A percentile compares a stretch with the other conserved stretches of the same genome.
These are phyloP conservation scores for Drosophila orena DNA, from an alignment of 1,140 invertebrate species.

Conservation along the genomic window DNA sequence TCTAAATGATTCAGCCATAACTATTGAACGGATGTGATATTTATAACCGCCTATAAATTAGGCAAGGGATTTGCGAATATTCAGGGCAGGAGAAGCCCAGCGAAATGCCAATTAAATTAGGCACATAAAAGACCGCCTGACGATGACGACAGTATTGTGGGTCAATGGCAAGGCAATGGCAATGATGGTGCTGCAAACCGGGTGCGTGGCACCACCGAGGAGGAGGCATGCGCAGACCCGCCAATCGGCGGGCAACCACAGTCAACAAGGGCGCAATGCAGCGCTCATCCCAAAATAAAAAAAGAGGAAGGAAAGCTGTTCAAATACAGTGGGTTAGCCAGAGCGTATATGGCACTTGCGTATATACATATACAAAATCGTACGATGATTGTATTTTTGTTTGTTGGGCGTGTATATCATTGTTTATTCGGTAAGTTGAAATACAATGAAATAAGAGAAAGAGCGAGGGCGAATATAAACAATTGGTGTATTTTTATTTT, in stretches of 20 bases:
- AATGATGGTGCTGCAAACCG: slow-evolving; percentile 7
- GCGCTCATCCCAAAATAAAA: neutral
- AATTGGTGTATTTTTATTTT: slow-evolving; percentile 36
- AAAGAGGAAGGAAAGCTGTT: neutral
- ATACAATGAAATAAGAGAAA: neutral
- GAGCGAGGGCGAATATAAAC: slow-evolving; percentile 23
- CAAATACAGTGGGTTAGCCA: slow-evolving; percentile 24
- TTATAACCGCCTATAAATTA: too few species aligned
- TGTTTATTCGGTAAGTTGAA: slow-evolving; percentile 21
- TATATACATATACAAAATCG: slow-evolving; percentile 69
- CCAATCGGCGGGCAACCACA: slow-evolving; percentile 34
- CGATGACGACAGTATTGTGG: slow-evolving; percentile 49
- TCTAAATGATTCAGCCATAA: too few species aligned
- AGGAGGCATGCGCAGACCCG: slow-evolving; percentile 57
- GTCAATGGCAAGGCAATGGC: slow-evolving; percentile 56
- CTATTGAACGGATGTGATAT: neutral
- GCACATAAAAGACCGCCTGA: slow-evolving; percentile 25
- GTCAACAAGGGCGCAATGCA: slow-evolving; percentile 62
- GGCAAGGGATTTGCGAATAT: slow-evolving; percentile 5
- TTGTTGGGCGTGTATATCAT: slow-evolving; percentile 54
- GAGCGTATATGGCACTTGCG: slow-evolving; percentile 4
- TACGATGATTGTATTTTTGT: slow-evolving; percentile 53
- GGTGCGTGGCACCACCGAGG: slow-evolving; percentile 1
- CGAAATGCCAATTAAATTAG: slow-evolving; percentile 56
- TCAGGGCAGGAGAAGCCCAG: neutral